Evolutionary conservation across 2,888 invertebrate species (phyloP).

Genomic region (Cotesia congregata): DNA sequence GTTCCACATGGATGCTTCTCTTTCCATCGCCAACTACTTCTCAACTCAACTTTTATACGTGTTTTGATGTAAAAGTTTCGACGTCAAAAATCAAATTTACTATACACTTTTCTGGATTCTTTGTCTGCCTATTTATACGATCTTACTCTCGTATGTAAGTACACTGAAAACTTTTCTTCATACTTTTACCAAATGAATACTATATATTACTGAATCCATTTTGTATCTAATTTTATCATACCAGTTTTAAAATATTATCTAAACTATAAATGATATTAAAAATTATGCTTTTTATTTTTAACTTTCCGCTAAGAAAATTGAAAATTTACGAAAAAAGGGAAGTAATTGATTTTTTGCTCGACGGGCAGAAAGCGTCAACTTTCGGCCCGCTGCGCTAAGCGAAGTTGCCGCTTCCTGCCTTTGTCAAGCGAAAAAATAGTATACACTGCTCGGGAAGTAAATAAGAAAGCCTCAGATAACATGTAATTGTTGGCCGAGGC

Average conservation of each 20-base stretch:
- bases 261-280: no score
- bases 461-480: no score
- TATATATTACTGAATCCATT: not conserved
- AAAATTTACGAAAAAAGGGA: no score
- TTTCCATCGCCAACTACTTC: not conserved
- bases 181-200: not conserved
- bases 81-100: conserved; percentile 45
- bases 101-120: conserved; percentile 23
- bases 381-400: no score
- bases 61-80: conserved; percentile 34
- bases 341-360: no score
- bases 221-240: not conserved
- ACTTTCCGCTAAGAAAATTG: no score
- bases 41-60: conserved; percentile 18
- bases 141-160: not conserved
- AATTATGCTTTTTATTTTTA: no score
- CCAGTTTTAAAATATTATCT: not conserved
- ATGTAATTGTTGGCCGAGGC: no score
- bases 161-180: not conserved
- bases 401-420: no score
- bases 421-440: no score
- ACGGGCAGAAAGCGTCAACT: no score
- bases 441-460: no score
- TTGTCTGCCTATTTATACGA: conserved; percentile 15
- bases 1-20: conserved; percentile 13